phyloP scores from a whole-genome alignment of 2,113 vertebrate genomes.

The Sapayoa aenigma region DNA sequence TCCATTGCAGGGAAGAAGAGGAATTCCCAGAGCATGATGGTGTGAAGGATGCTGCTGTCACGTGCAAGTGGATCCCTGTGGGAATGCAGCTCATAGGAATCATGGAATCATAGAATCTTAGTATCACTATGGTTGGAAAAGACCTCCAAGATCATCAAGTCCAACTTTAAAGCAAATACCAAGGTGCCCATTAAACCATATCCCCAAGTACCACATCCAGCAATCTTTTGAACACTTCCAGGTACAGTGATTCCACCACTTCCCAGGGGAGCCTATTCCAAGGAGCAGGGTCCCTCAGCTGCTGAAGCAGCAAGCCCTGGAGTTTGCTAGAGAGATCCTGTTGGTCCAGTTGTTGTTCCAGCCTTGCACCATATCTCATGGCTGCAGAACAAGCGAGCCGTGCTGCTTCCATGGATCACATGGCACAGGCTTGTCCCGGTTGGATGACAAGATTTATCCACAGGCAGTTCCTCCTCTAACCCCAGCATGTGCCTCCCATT shows the following conservation, averaged over 20 bases:
- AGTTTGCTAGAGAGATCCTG: background rate
- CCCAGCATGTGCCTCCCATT: background rate
- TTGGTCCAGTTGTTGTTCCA: background rate
- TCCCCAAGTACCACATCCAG: background rate
- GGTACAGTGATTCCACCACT: background rate
- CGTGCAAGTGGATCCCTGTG: background rate
- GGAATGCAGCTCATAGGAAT: background rate
- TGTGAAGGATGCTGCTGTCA: background rate
- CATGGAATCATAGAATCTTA: background rate
- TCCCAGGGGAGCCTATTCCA: background rate
- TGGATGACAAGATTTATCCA: background rate
- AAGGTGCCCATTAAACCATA: background rate
- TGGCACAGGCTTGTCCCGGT: fast-evolving
- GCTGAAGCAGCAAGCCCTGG: background rate
- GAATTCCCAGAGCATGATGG: background rate
- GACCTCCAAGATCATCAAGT: background rate
- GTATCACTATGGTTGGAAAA: background rate
- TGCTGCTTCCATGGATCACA: background rate
- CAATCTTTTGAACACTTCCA: background rate
- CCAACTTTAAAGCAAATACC: background rate
- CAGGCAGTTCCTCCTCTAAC: background rate
- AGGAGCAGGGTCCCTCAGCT: background rate
- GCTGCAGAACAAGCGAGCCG: background rate
- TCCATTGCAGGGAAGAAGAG: background rate
- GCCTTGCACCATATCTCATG: fast-evolving